Evolutionary conservation across 2,888 invertebrate genomes (phyloP).

Genomic region (Coleophora flavipennella): DNA sequence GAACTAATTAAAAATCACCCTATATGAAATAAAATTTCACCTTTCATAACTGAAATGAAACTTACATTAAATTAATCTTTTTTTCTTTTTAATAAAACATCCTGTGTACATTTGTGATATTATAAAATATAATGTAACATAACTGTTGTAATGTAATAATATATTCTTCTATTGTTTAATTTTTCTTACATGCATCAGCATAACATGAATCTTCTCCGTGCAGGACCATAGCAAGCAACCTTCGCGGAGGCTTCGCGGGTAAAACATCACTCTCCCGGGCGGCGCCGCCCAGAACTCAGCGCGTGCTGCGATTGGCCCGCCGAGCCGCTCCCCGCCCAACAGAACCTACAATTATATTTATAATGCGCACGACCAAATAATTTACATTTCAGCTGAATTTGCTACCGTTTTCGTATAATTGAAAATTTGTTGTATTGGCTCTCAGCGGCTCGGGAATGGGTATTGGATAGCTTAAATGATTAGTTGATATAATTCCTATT

Average conservation of each 20-base stretch:
- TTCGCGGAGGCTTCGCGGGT: slow-evolving; percentile 57
- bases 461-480: not conserved
- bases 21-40: no score
- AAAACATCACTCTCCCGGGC: slow-evolving; percentile 59
- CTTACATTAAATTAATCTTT: no score
- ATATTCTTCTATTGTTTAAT: no score
- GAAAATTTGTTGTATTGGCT: slow-evolving; percentile 72
- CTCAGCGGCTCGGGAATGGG: slow-evolving; percentile 40
- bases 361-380: slow-evolving; percentile 69
- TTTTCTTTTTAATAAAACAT: no score
- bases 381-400: slow-evolving; percentile 72
- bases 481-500: no score
- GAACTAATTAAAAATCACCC: no score
- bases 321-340: slow-evolving; percentile 44
- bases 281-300: slow-evolving; percentile 53
- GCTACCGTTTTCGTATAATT: slow-evolving; percentile 66
- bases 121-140: no score
- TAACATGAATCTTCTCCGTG: not conserved
- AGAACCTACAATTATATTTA: slow-evolving; percentile 71
- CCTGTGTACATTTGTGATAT: no score
- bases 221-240: slow-evolving; percentile 38
- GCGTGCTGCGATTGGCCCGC: slow-evolving; percentile 47
- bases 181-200: no score
- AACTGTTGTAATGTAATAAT: no score
- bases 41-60: no score